phyloP scores from a whole-genome alignment of 2,797 vertebrate genomes.

The Falco naumanni region DNA sequence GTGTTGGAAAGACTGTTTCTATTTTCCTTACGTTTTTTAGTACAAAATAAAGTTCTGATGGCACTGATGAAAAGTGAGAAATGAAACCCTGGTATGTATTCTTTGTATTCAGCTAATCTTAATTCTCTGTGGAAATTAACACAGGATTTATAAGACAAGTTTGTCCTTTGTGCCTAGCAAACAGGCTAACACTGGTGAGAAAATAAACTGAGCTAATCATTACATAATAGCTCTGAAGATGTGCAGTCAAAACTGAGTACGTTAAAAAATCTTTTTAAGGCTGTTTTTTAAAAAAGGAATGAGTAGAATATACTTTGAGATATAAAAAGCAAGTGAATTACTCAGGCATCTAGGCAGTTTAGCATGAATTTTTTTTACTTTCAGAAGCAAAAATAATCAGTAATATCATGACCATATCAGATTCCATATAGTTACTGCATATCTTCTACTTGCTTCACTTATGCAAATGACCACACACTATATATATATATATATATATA shows the following conservation, averaged over 20 bases:
- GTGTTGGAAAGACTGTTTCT: neutral
- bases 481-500: too few relatives aligned
- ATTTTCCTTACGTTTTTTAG: neutral
- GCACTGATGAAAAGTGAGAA: neutral
- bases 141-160: neutral
- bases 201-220: neutral
- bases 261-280: neutral
- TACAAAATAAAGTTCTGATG: neutral
- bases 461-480: neutral
- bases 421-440: neutral
- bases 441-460: neutral
- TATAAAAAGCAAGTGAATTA: neutral
- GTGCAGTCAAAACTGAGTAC: neutral
- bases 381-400: neutral
- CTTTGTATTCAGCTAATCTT: neutral
- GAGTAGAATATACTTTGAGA: neutral
- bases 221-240: neutral
- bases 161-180: neutral
- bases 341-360: neutral
- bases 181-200: neutral
- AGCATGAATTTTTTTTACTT: neutral
- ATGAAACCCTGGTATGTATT: neutral
- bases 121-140: neutral
- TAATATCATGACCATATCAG: neutral
- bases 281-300: neutral